Base-by-base conservation (phyloP, 2,888 invertebrate species). In the Ormyrus thymus region DNA sequence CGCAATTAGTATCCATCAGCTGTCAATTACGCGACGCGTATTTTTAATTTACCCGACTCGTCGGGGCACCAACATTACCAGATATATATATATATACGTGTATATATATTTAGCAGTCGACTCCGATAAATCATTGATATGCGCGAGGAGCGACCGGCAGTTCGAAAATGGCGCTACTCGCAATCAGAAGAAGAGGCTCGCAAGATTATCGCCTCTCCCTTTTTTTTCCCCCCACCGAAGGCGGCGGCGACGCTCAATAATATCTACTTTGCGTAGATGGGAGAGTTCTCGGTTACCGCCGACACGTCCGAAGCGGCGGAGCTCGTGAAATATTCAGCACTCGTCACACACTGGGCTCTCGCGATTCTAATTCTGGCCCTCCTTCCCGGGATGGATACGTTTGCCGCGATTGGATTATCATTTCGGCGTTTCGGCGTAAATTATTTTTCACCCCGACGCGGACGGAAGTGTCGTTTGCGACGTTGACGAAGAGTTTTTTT, bases 311-410 rank as follows among this genome's bases (percentile, higher is more conserved):
- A 29, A 29, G 29, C 29, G 29, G 3, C 43, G 6, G 29, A 6
- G 46, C 72, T 59, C 64, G 58, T 70, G 46, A 79, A 79, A 79
- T 75, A 79, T 79, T 75, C 74, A 72, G 11, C 9, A 6, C 76
- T 62, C 45, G 65, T 70, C 73, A 51, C 64, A 29, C 29, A 5
- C 46, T 10, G 0, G n/a, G 50, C 15, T 7, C 45, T 58, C 53
- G n/a, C 79, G 10, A 62, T 72, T 76, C 76, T 56, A 62, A 79
- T 62, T 72, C 68, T n/a, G 48, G 66, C 50, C 43, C 45, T 4
- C 10, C 10, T 59, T 51, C 13, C 9, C 43, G 45, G 50, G 53
- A 45, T 5, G 8, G 11, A 55, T 11, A 9, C 56, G 6, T 50
- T n/a, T 46, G 7, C 15, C n/a, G 8, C 61, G 11, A 70, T 64